phyloP scores from a whole-genome alignment of 2,113 vertebrate genomes.

The Hystrix brachyura region DNA sequence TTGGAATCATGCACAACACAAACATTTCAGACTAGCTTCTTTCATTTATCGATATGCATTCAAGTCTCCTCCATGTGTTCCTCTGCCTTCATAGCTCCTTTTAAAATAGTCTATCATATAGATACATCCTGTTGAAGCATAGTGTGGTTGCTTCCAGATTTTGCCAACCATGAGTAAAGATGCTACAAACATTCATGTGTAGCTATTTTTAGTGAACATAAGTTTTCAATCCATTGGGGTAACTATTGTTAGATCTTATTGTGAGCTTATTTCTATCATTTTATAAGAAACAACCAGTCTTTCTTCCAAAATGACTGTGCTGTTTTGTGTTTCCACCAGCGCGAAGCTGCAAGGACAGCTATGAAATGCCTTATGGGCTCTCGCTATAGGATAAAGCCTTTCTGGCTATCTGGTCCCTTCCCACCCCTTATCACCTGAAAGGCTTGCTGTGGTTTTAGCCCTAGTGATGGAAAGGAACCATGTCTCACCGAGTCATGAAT shows the following conservation, averaged over 20 bases:
- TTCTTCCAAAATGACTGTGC: neutral
- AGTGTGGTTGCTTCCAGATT: neutral
- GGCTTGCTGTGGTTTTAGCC: neutral
- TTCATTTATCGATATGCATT: neutral
- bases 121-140: neutral
- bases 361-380: neutral
- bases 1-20: neutral
- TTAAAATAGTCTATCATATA: neutral
- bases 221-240: neutral
- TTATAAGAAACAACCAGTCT: neutral
- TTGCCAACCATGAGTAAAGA: neutral
- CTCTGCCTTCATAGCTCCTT: neutral
- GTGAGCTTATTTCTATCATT: neutral
- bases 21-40: neutral
- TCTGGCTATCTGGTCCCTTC: neutral
- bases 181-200: neutral
- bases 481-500: neutral
- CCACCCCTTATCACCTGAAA: neutral
- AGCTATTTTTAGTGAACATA: neutral
- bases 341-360: neutral
- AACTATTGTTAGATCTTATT: neutral
- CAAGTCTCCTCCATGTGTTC: neutral
- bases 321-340: neutral
- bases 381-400: neutral
- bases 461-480: neutral